These are phyloP conservation scores for Bubo scandiacus DNA, from an alignment of 2,113 vertebrate genomes.

Conservation along the genomic window DNA sequence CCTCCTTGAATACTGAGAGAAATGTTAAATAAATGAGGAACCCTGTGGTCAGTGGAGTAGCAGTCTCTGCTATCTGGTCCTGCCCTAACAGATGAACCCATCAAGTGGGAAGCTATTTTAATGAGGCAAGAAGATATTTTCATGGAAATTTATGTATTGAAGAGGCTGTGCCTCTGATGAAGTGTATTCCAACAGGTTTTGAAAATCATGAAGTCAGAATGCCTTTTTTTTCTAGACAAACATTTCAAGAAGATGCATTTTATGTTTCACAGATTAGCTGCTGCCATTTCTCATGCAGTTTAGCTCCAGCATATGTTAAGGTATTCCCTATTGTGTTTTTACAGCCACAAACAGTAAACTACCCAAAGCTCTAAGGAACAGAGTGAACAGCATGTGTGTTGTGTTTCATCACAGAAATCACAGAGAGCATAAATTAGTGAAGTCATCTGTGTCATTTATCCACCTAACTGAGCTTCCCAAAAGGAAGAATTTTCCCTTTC, in stretches of 20 bases:
- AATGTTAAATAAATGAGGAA: not conserved
- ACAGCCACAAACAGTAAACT: conserved; percentile 67
- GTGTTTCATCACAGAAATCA: conserved; percentile 65
- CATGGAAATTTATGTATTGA: not conserved
- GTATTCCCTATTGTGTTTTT: conserved; percentile 69
- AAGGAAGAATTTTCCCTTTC: not conserved
- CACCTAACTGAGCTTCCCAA: conserved; percentile 51
- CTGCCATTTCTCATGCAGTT: conserved; percentile 58
- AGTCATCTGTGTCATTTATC: conserved; percentile 63
- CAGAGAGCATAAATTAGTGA: conserved; percentile 63
- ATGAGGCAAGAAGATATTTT: not conserved
- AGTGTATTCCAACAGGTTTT: not conserved
- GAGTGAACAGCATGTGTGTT: conserved; percentile 58
- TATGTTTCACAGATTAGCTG: conserved; percentile 55
- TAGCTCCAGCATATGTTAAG: conserved; percentile 66
- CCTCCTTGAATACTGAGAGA: not conserved
- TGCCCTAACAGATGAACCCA: not conserved
- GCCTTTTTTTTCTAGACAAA: conserved; percentile 47
- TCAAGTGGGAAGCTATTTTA: not conserved
- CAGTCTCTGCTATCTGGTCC: not conserved
- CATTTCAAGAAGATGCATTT: conserved; percentile 52
- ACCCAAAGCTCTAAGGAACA: conserved; percentile 65
- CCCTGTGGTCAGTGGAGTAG: not conserved
- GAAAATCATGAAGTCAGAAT: not conserved
- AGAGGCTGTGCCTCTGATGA: not conserved